These are phyloP conservation scores for Sericinus montela DNA, from an alignment of 2,888 invertebrate species.

Conservation along the genomic window DNA sequence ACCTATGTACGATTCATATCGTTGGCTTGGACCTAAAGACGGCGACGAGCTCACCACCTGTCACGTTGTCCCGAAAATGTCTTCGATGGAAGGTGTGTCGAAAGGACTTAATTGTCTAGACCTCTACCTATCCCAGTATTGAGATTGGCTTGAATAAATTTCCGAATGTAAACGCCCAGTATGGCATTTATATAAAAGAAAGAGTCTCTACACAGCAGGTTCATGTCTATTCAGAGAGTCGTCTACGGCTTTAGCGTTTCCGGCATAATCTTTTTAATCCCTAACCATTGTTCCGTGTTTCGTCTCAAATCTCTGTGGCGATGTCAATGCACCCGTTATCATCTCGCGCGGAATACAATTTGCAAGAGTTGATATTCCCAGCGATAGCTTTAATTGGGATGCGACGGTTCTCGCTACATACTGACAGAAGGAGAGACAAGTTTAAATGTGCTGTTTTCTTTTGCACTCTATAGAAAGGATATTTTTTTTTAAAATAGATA, in stretches of 20 bases:
- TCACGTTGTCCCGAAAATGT: too few relatives aligned
- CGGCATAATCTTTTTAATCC: conserved; percentile 14
- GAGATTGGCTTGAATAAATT: too few relatives aligned
- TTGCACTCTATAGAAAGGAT: neutral
- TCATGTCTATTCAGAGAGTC: conserved; percentile 6
- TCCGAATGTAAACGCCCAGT: too few relatives aligned
- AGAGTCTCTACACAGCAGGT: neutral
- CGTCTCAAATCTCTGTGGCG: conserved; percentile 38
- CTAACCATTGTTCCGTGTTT: conserved; percentile 41
- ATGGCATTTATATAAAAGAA: too few relatives aligned
- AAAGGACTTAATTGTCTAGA: too few relatives aligned
- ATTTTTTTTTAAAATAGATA: too few relatives aligned
- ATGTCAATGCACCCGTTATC: conserved; percentile 56
- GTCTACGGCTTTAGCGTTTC: neutral
- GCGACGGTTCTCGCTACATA: conserved; percentile 21
- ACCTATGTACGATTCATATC: too few relatives aligned
- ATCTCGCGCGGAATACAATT: conserved; percentile 50
- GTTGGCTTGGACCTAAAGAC: too few relatives aligned
- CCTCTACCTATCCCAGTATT: too few relatives aligned
- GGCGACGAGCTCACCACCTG: too few relatives aligned
- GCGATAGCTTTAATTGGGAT: conserved; percentile 68
- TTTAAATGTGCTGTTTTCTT: neutral
- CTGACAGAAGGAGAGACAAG: conserved; percentile 17
- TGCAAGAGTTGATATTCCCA: conserved; percentile 67
- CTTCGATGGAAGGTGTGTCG: too few relatives aligned